phyloP scores from a whole-genome alignment of 2,113 vertebrate genomes.

The Callipepla squamata region DNA sequence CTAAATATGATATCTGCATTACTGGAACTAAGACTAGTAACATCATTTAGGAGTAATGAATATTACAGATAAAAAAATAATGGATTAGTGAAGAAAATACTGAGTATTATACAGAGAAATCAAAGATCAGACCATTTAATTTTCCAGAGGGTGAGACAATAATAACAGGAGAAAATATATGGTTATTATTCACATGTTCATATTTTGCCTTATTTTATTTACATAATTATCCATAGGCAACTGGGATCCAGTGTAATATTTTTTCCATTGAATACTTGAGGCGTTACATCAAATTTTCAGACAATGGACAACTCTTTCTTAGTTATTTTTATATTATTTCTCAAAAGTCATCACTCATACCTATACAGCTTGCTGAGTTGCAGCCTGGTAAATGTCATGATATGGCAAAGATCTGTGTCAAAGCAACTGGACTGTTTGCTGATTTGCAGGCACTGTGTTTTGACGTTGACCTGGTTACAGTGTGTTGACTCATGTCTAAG shows the following conservation, averaged over 20 bases:
- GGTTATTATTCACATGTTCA: neutral
- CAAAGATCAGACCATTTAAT: neutral
- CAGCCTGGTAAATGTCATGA: rapidly evolving
- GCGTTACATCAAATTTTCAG: neutral
- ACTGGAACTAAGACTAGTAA: neutral
- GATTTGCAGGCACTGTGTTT: neutral
- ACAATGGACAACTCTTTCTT: neutral
- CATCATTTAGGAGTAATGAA: neutral
- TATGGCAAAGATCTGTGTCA: neutral
- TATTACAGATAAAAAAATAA: neutral
- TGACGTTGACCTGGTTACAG: slow-evolving; percentile 48
- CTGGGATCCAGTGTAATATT: neutral
- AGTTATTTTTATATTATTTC: neutral
- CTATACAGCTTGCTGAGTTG: neutral
- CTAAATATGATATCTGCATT: neutral
- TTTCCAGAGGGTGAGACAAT: neutral
- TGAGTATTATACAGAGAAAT: neutral
- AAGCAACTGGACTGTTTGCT: neutral
- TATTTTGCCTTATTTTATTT: neutral
- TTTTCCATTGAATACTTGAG: neutral
- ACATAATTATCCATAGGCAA: neutral
- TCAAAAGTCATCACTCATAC: neutral
- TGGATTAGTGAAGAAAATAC: neutral
- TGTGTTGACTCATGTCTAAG: slow-evolving; percentile 26
- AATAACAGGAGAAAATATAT: neutral